Evolutionary conservation across 2,888 invertebrate species (phyloP), one percentile per base, ranked within the genome.

Genomic region (Epinotia demarniana): DNA sequence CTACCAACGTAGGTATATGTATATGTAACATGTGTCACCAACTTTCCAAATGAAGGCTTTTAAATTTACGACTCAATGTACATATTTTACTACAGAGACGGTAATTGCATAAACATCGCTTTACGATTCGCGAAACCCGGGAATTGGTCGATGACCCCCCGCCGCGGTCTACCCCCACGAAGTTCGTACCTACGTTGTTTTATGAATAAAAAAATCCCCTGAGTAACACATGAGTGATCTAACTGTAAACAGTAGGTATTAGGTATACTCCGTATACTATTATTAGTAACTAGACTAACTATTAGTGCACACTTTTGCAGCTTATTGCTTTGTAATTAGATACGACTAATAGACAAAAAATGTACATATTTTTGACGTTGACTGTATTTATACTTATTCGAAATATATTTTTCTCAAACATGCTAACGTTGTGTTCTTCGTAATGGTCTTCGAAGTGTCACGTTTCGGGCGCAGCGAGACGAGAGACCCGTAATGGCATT

Each of bases 111-210:
- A 64, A 69, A 70, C 63, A 63, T 63, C 33, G 49, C 16, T 63
- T 74, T 64, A 74, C 33, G 69, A 69, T 55, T 46, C 18, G 72
- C 72, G 72, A 74, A 74, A 62, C 43, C 27, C 61, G 62, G 69
- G 61, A 62, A 68, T 69, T 69, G 75, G 70, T 43, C 64, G 9
- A 23, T 66, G 64, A 75, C 75, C 74, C 61, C 70, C 62, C 58
- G 63, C 58, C 60, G 43, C 58, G 72, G 72, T 72, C 57, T 75
- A 39, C 75, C 75, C 70, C 75, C 75, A 58, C 70, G 23, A 23
- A 70, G 74, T 74, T 49, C 49, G 43, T 57, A 66, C 72, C 49
- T 75, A 71, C 39, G 6, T 33, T 73, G 55, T 67, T 61, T n/a
- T 39, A 39, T 39, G 9, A 39, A 53, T 63, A 64, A 62, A 63